Percentiles rank a stretch among this genome's conserved stretches.
phyloP scores from a whole-genome alignment of 2,888 invertebrate genomes.

The Arrhopalites spinosus region DNA sequence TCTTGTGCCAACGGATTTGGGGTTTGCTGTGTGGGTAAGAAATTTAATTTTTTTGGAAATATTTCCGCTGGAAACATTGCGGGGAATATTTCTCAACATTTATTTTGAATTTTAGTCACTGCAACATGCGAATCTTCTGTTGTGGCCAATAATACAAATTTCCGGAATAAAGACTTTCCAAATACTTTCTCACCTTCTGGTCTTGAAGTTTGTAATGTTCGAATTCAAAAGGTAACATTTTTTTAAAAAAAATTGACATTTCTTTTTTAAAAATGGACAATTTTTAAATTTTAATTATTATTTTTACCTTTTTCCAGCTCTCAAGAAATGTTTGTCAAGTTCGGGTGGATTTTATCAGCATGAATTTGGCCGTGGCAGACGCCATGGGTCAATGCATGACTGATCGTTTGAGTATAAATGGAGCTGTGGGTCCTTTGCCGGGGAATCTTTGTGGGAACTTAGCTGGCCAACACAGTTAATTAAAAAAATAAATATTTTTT shows the following conservation, averaged over 20 bases:
- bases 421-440: slow-evolving; percentile 45
- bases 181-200: slow-evolving; percentile 45
- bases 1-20: slow-evolving; percentile 52
- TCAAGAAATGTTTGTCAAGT: slow-evolving; percentile 50
- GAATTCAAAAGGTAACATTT: slow-evolving; percentile 48
- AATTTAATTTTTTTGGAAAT: neutral
- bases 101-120: slow-evolving; percentile 37
- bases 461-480: slow-evolving; percentile 52
- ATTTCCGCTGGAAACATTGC: neutral
- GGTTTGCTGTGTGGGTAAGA: slow-evolving; percentile 51
- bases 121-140: slow-evolving; percentile 50
- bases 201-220: slow-evolving; percentile 53
- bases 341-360: slow-evolving; percentile 45
- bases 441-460: slow-evolving; percentile 52
- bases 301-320: slow-evolving; percentile 34
- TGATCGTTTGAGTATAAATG: slow-evolving; percentile 51
- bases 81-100: neutral
- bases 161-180: slow-evolving; percentile 47
- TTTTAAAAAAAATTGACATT: neutral
- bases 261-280: neutral
- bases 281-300: neutral
- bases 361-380: slow-evolving; percentile 46
- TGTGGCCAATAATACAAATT: slow-evolving; percentile 50
- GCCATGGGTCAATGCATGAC: slow-evolving; percentile 45
- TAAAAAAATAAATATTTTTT: neutral